A percentile compares a stretch with the other conserved stretches of the same genome.
These are phyloP conservation scores for Xyliphius kryptos DNA, from an alignment of 2,113 vertebrate species.

Conservation along the genomic window DNA sequence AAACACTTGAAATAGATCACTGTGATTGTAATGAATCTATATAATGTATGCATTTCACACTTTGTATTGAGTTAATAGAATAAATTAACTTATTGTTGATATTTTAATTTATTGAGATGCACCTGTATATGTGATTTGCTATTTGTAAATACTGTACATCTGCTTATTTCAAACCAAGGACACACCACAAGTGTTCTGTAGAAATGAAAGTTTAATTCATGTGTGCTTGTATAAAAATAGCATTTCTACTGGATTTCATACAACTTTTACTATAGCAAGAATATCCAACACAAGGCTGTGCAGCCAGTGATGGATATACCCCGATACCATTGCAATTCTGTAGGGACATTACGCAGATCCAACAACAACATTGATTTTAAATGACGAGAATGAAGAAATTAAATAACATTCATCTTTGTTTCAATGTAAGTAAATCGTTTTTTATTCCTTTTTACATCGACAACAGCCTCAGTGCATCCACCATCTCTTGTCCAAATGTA, in stretches of 20 bases:
- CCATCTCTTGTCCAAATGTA: conserved; percentile 63
- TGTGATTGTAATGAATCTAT: too few relatives aligned
- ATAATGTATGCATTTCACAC: too few relatives aligned
- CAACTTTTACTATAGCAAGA: conserved; percentile 66
- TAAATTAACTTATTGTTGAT: too few relatives aligned
- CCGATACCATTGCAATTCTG: conserved; percentile 69
- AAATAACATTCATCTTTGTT: conserved; percentile 81
- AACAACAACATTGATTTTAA: conserved; percentile 70
- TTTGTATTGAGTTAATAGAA: too few relatives aligned
- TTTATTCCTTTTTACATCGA: conserved; percentile 74
- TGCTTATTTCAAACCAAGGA: conserved; percentile 36
- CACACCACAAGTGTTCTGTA: conserved; percentile 57
- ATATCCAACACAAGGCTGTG: conserved; percentile 65
- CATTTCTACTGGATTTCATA: conserved; percentile 77
- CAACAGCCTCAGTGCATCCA: conserved; percentile 69
- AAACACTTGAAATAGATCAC: too few relatives aligned
- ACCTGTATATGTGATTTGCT: too few relatives aligned
- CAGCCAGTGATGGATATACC: conserved; percentile 59
- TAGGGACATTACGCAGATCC: conserved; percentile 75
- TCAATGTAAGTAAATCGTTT: conserved; percentile 78
- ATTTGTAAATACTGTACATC: too few relatives aligned
- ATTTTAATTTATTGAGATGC: too few relatives aligned
- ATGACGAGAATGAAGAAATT: conserved; percentile 46
- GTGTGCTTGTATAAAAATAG: conserved; percentile 95
- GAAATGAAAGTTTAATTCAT: conserved; percentile 95